A percentile compares a stretch with the other conserved stretches of the same genome.
Conservation (phyloP, 2,888 invertebrate species). For the Rhabditoides inermis region DNA sequence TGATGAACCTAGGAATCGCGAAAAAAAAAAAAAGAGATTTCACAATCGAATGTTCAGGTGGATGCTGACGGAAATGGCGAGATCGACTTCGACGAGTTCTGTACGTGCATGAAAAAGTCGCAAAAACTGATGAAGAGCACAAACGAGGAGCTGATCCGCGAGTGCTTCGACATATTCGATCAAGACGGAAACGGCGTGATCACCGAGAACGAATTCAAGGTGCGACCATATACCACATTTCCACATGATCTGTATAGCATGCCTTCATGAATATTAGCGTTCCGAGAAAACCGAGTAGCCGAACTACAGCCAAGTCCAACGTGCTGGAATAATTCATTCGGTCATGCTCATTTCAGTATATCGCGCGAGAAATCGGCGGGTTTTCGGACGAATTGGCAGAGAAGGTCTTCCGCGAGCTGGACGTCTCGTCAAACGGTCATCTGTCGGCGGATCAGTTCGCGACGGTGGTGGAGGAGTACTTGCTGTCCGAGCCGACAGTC, state of each 20-base stretch:
- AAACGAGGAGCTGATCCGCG: constrained; percentile 47
- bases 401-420: constrained; percentile 50
- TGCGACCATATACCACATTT: constrained; percentile 6
- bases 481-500: constrained; percentile 34
- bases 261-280: too few relatives aligned
- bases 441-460: constrained; percentile 49
- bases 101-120: constrained; percentile 51
- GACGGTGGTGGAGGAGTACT: constrained; percentile 49
- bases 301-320: background rate
- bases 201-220: constrained; percentile 51
- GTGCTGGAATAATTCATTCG: background rate
- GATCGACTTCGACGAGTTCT: constrained; percentile 53
- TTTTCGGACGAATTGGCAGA: constrained; percentile 49
- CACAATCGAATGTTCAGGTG: too few relatives aligned
- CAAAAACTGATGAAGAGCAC: constrained; percentile 42
- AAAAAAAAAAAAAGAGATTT: too few relatives aligned
- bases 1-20: too few relatives aligned
- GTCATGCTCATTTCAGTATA: constrained; percentile 37
- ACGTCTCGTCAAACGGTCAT: constrained; percentile 50
- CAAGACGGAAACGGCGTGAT: constrained; percentile 47
- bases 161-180: constrained; percentile 51
- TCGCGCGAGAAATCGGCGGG: constrained; percentile 50
- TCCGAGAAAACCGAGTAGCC: too few relatives aligned
- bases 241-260: background rate
- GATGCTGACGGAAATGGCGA: constrained; percentile 52